Base-by-base conservation (phyloP, 1,140 invertebrate genomes). In the Drosophila persimilis region DNA sequence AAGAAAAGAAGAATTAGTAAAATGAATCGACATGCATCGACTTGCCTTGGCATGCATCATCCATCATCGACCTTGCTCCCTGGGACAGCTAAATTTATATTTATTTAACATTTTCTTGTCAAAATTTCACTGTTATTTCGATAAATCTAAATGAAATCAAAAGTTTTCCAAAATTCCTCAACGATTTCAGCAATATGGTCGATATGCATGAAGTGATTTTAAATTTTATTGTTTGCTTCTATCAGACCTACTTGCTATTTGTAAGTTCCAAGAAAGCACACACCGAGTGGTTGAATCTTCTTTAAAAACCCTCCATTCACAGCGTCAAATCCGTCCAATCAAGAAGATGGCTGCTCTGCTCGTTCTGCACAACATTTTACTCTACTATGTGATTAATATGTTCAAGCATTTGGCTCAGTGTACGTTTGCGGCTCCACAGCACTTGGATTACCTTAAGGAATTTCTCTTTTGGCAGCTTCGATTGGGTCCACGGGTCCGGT, bases 351-450 rank as follows among this genome's bases (percentile, higher is more conserved):
- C 81, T 4, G 3, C 69, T n/a, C 44, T 73, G 24, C 59, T 84
- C 0, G 31, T 77, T 6, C 13, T 85, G 11, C 80, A 86, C 41
- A 84, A 81, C 51, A n/a, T 59, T 7, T 46, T 69, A 8, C 47
- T 86, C 7, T 85, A 80, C 29, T 62, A 69, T 35, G 48, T 84
- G 13, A 76, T 83, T 29, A 85, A 86, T 60, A 56, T 65, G 20
- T 84, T 84, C 13, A 84, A 84, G 43, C 72, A 77, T 24, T n/a
- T 80, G 43, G 77, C 77, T 0, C 80, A 85, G 22, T 48, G 81
- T 85, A 11, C 43, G 72, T 52, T 60, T 2, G n/a, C 6, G 15
- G 20, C 8, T 9, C 2, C 8, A 31, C n/a, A 26, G 35, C 2
- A 2, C 13, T 6, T 0, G 11, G 1, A n/a, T 20, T 6, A 22